Evolutionary conservation across 2,888 invertebrate species (phyloP), one percentile per base, ranked within the genome.

Genomic region (Gymnosoma rotundatum): DNA sequence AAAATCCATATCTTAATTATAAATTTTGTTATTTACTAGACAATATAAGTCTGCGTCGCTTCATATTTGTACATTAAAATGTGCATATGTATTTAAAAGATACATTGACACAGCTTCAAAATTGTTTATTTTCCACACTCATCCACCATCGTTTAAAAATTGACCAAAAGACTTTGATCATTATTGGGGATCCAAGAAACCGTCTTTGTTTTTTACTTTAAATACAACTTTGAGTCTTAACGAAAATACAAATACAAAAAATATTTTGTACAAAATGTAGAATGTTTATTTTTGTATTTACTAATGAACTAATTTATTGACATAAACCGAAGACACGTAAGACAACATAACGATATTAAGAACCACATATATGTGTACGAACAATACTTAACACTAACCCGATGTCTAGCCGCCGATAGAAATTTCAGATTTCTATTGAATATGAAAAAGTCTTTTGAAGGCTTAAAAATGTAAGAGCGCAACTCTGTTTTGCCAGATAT

Each of bases 241-340:
- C 48, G 58, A 4, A 69, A 20, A 60, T n/a, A 4, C 25, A 12
- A 16, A 45, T 45, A 48, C 2, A 48, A 52, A 18, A 58, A 66
- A 45, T 58, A 73, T 45, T 38, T 56, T 70, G 48, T 61, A 45
- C n/a, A 38, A n/a, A 42, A 32, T 56, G 60, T 36, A 42, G 56
- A 58, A 18, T 72, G 67, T 61, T 63, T 60, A 32, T 67, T 61
- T 50, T 79, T 80, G 67, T 74, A 74, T 74, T 80, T 67, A 58
- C 83, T 80, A 83, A 83, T 83, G 80, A 73, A 83, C 80, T 83
- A 83, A 80, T 83, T 83, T 83, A 83, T 83, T 73, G 80, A 83
- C 83, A 78, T 80, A 63, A 69, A 74, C 12, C 67, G 45, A 80
- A 73, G 48, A 20, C 32, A 52, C 14, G 52, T 1, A 45, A 63